These are phyloP conservation scores for Pomacea canaliculata DNA, from an alignment of 2,888 invertebrate genomes.

Conservation along the genomic window DNA sequence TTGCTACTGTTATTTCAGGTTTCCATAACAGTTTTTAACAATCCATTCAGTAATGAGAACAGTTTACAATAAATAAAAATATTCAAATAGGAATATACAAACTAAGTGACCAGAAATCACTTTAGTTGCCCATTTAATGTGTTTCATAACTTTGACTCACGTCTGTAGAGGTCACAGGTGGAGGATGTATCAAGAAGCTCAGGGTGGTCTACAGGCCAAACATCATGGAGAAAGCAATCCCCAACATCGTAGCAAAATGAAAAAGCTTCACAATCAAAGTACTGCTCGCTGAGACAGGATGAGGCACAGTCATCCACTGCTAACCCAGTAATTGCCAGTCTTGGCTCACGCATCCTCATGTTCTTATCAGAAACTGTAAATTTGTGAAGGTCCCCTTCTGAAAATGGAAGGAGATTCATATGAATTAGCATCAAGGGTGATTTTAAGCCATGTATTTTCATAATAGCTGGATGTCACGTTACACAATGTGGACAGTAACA, in stretches of 20 bases:
- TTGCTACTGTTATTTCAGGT: too few species aligned
- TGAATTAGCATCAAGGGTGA: too few species aligned
- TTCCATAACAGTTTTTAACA: too few species aligned
- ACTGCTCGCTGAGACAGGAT: slow-evolving; percentile 39
- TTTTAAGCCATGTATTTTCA: too few species aligned
- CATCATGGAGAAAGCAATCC: slow-evolving; percentile 40
- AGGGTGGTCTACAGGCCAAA: slow-evolving; percentile 41
- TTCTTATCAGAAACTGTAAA: slow-evolving; percentile 16
- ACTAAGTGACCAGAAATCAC: too few species aligned
- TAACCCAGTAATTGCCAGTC: slow-evolving; percentile 33
- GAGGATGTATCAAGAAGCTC: slow-evolving; percentile 27
- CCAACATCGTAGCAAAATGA: slow-evolving; percentile 52
- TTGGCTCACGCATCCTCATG: not conserved
- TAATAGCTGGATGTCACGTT: too few species aligned
- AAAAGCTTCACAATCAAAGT: slow-evolving; percentile 49
- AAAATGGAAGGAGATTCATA: too few species aligned
- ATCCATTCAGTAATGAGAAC: too few species aligned
- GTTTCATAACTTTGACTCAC: slow-evolving; percentile 35
- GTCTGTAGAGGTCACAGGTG: slow-evolving; percentile 48
- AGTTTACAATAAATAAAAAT: too few species aligned
- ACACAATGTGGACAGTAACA: too few species aligned
- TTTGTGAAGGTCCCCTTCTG: not conserved
- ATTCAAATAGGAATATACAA: too few species aligned
- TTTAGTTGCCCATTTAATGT: too few species aligned
- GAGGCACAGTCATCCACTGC: slow-evolving; percentile 57